phyloP scores from a whole-genome alignment of 2,113 vertebrate species.

The Scortum barcoo region DNA sequence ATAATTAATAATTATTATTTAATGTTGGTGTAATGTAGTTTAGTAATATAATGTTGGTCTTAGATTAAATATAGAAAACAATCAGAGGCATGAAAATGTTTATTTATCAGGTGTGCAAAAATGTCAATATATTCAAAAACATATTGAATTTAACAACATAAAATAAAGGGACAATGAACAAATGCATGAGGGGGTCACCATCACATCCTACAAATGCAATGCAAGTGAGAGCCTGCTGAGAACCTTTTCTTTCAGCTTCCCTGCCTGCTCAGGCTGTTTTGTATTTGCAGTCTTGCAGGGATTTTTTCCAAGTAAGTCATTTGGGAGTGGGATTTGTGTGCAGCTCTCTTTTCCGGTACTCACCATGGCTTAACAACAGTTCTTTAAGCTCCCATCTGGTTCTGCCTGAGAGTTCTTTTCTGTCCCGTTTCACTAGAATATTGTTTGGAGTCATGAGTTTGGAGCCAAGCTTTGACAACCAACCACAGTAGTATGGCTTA shows the following conservation, averaged over 20 bases:
- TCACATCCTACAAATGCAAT: constrained; percentile 12
- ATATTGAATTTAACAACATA: constrained; percentile 46
- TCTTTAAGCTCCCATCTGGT: constrained; percentile 77
- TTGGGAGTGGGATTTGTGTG: constrained; percentile 69
- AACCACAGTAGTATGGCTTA: constrained; percentile 33
- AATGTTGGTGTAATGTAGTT: constrained; percentile 1
- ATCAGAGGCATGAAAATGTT: constrained; percentile 67
- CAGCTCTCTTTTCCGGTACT: constrained; percentile 70
- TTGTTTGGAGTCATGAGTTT: constrained; percentile 55
- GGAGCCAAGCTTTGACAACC: constrained; percentile 45
- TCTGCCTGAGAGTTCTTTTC: constrained; percentile 61
- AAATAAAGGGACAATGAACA: constrained; percentile 50
- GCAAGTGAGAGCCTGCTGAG: not conserved
- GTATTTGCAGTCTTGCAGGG: constrained; percentile 65
- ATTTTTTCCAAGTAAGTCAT: constrained; percentile 69
- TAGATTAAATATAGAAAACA: constrained; percentile 51
- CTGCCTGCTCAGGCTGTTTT: constrained; percentile 61
- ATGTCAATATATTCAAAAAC: constrained; percentile 63
- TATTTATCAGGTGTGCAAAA: constrained; percentile 79
- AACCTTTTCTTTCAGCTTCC: constrained; percentile 36
- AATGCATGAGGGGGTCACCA: constrained; percentile 23
- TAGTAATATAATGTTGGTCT: not conserved
- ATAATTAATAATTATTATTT: not conserved
- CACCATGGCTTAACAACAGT: constrained; percentile 59
- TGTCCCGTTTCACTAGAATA: constrained; percentile 50